Percentiles rank a stretch among this genome's conserved stretches.
phyloP scores from a whole-genome alignment of 37 sponge, comb jelly and placozoan species.

The Crambe crambe region DNA sequence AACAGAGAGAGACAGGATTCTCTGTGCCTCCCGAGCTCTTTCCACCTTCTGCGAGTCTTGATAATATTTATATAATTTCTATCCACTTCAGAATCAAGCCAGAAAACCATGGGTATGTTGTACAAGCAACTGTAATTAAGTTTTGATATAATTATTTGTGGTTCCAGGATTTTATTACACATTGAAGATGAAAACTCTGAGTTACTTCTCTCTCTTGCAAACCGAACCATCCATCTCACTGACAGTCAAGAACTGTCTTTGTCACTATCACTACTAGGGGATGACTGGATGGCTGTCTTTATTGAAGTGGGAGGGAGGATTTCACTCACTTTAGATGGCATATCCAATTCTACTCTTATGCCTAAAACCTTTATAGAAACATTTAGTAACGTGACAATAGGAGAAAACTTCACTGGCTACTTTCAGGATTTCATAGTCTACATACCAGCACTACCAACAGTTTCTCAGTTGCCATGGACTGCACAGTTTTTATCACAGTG shows the following conservation, averaged over 20 bases:
- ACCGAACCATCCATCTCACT: neutral
- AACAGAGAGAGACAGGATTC: neutral
- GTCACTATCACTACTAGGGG: neutral
- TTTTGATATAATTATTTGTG: too few species aligned
- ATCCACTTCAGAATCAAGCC: neutral
- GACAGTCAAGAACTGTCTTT: neutral
- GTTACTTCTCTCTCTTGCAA: neutral
- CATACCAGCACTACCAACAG: too few species aligned
- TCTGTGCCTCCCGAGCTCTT: neutral
- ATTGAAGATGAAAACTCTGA: neutral
- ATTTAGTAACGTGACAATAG: neutral
- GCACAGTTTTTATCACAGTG: slow-evolving; percentile 35
- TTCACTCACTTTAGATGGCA: too few species aligned
- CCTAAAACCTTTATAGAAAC: neutral
- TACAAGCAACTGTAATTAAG: too few species aligned
- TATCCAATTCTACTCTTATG: too few species aligned
- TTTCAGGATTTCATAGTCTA: slow-evolving; percentile 26
- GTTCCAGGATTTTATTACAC: too few species aligned
- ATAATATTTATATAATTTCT: slow-evolving; percentile 2
- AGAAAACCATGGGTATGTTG: neutral
- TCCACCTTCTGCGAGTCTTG: neutral
- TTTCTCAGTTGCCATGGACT: neutral
- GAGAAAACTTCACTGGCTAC: neutral
- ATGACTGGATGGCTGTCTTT: neutral
- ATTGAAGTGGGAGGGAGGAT: neutral